phyloP scores from a whole-genome alignment of 64 coral and sea anemone genomes.

The Actinia tenebrosa region DNA sequence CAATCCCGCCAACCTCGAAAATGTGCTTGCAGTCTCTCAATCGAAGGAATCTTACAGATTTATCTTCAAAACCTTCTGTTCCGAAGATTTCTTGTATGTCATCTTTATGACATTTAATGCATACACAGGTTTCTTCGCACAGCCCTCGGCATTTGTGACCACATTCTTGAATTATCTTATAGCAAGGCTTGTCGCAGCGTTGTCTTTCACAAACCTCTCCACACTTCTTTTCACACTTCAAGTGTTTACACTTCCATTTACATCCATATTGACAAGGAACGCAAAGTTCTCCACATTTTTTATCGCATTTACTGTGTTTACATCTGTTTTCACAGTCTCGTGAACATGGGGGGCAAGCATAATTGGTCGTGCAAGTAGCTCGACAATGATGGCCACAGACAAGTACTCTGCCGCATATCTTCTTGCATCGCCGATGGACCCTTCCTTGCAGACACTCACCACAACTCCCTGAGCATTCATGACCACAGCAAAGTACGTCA shows the following conservation, averaged over 20 bases:
- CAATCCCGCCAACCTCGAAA: conserved; percentile 66
- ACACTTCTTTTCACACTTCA: conserved; percentile 41
- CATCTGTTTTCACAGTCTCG: conserved; percentile 46
- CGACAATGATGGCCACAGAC: conserved; percentile 61
- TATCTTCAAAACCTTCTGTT: background rate
- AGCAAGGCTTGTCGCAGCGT: conserved; percentile 38
- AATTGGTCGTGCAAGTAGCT: conserved; percentile 45
- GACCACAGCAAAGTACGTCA: background rate
- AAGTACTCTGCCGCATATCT: conserved; percentile 28
- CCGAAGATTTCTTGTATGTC: background rate
- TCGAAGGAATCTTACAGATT: background rate
- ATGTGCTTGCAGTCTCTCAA: conserved; percentile 65
- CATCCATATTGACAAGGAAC: conserved; percentile 37
- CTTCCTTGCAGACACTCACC: conserved; percentile 24
- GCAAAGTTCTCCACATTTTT: conserved; percentile 58
- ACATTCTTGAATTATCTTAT: conserved; percentile 25
- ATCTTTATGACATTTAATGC: conserved; percentile 2
- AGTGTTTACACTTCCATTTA: conserved; percentile 39
- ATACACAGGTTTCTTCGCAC: conserved; percentile 68
- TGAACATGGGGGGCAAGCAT: conserved; percentile 66
- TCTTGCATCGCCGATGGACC: conserved; percentile 35
- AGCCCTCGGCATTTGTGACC: conserved; percentile 60
- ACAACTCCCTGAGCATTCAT: conserved; percentile 40
- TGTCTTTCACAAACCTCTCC: conserved; percentile 34
- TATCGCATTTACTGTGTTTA: conserved; percentile 46